These are phyloP conservation scores for cat (Felis catus) DNA, from an alignment of 2,113 vertebrate species.

Conservation along the genomic window F.catus_Fca126_mat1.0 CM031419.1:55414501-55415000, in stretches of 20 bases:
- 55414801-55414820: background rate
- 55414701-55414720: background rate
- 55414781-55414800: background rate
- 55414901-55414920: background rate
- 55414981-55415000: background rate
- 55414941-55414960: background rate
- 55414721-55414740: background rate
- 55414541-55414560: background rate
- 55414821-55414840: background rate
- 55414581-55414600: background rate
- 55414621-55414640: background rate
- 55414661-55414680: background rate
- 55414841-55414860: background rate
- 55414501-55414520: background rate
- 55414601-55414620: background rate
- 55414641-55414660: background rate
- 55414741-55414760: background rate
- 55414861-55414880: background rate
- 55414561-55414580: background rate
- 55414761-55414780: background rate
- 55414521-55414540: background rate
- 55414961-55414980: background rate
- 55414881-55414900: background rate
- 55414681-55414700: background rate
- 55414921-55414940: background rate